phyloP scores from a whole-genome alignment of 2,113 vertebrate species.

The Tachuris rubrigastra region DNA sequence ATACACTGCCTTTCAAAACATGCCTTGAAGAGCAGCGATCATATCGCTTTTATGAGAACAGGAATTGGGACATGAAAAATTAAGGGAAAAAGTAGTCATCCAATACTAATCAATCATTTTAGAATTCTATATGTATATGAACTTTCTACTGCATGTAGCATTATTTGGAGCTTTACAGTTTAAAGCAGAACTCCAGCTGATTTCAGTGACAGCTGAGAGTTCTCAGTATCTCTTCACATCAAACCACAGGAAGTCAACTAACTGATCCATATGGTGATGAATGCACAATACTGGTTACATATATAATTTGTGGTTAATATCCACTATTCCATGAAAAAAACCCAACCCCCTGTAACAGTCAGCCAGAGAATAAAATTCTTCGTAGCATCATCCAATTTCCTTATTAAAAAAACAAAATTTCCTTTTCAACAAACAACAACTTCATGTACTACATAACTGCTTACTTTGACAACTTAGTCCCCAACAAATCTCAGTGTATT shows the following conservation, averaged over 20 bases:
- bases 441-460: neutral
- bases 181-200: neutral
- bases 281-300: neutral
- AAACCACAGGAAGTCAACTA: slow-evolving; percentile 6
- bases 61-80: neutral
- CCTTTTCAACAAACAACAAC: neutral
- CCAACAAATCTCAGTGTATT: neutral
- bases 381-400: neutral
- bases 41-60: neutral
- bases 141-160: neutral
- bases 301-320: neutral
- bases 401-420: neutral
- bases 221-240: neutral
- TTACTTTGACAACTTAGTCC: neutral
- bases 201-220: neutral
- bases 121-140: neutral
- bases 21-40: neutral
- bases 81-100: neutral
- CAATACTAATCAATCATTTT: neutral
- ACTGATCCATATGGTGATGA: neutral
- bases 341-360: neutral
- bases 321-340: neutral
- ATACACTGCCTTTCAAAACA: neutral
- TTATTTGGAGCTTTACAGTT: neutral
- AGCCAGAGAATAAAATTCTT: neutral